Evolutionary conservation across 92 coral and sea anemone genomes (phyloP), one percentile per base, ranked within the genome.

Genomic region (Porites evermanni): DNA sequence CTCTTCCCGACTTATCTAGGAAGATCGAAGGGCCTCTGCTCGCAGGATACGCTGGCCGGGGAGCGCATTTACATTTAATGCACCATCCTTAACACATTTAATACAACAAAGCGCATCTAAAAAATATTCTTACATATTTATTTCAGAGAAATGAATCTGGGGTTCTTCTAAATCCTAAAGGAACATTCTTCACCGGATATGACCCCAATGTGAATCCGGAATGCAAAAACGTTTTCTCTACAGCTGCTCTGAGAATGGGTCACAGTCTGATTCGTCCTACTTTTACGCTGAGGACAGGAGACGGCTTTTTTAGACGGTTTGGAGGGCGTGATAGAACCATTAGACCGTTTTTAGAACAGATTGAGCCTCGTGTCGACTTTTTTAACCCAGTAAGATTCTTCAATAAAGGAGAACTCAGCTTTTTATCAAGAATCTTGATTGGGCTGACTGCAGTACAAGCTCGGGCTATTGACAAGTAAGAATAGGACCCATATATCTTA

Each of bases 221-320:
- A 51, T 50, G 75, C 2, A 52, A 44, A 2, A 88, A 88, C 83
- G 19, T 71, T 47, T 66, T 88, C 54, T 87, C 88, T 2, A 8
- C 91, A 32, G 91, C 91, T 6, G 91, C 88, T 6, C 21, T 88
- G 70, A 51, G 91, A n/a, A 67, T 88, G 32, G 91, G 91, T 8
- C 91, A 88, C 72, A 53, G 72, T 32, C 53, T 88, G 77, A 75
- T 88, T 23, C 77, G 81, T 59, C 56, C 82, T 17, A 26, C 38
- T 2, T 88, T 88, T 64, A 11, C 61, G 12, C 16, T 56, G 47
- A 38, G 47, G 47, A 38, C 47, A 38, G 47, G 47, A 56, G 61
- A 11, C 16, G 12, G 13, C 61, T 14, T 14, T 56, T 56, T 11
- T 56, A 8, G 61, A 56, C 47, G 47, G 47, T 38, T 38, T 38